These are phyloP conservation scores for Melospiza georgiana DNA, from an alignment of 2,113 vertebrate genomes.

Conservation along the genomic window DNA sequence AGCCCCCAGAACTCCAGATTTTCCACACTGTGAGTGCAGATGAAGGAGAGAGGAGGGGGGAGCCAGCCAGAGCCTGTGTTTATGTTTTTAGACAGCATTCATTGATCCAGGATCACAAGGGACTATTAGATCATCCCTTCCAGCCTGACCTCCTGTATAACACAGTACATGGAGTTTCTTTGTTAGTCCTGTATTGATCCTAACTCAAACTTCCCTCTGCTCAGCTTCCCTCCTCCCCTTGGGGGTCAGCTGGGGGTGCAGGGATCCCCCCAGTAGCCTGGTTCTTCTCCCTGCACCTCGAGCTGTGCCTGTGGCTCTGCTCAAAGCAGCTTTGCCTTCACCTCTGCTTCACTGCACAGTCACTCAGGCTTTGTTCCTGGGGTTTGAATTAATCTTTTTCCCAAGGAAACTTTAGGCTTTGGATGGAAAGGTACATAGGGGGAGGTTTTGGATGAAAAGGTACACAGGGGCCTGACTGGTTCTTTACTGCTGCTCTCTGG, in stretches of 20 bases:
- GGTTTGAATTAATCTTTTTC: background rate
- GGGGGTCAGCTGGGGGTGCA: background rate
- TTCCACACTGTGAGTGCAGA: background rate
- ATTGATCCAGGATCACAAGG: constrained; percentile 50
- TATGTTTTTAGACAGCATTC: constrained; percentile 59
- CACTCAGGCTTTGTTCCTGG: background rate
- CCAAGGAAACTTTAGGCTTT: background rate
- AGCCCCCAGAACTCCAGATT: background rate
- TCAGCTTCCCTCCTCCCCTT: background rate
- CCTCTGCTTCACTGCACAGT: background rate
- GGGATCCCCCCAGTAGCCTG: background rate
- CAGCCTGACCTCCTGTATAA: constrained; percentile 28
- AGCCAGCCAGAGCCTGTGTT: background rate
- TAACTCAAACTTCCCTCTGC: background rate
- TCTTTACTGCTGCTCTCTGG: background rate
- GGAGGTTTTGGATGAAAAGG: background rate
- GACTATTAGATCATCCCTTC: constrained; percentile 57
- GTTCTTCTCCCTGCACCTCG: background rate
- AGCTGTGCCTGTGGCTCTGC: background rate
- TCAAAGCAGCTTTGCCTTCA: background rate
- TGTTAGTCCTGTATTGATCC: constrained; percentile 45
- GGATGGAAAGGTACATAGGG: background rate
- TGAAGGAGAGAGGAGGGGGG: background rate
- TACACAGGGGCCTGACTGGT: background rate
- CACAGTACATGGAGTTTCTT: constrained; percentile 39